phyloP scores from a whole-genome alignment of 1,140 invertebrate species.

The Trichomalopsis sarcophagae region DNA sequence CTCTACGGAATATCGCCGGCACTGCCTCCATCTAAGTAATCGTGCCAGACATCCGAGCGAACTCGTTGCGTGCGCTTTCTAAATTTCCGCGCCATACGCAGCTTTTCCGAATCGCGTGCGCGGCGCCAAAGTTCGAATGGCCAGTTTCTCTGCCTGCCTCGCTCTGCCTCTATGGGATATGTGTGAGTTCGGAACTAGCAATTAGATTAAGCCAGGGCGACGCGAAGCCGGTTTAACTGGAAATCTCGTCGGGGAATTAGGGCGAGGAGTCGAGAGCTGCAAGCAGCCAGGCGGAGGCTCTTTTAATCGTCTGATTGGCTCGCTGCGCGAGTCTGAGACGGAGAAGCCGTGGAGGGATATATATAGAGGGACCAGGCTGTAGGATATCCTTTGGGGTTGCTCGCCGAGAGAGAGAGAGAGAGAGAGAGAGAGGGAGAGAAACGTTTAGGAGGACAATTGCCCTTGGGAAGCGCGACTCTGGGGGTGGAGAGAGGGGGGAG shows the following conservation, averaged over 20 bases:
- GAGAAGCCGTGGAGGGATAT: too few species aligned
- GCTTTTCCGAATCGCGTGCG: conserved; percentile 27
- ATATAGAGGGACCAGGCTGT: neutral
- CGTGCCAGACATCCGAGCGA: too few species aligned
- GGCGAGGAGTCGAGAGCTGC: neutral
- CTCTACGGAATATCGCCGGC: neutral
- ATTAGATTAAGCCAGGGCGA: conserved; percentile 55
- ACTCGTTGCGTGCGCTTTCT: neutral
- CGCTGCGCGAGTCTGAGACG: neutral
- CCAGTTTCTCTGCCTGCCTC: conserved; percentile 35
- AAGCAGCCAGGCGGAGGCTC: neutral
- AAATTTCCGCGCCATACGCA: neutral
- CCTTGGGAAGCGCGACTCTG: neutral
- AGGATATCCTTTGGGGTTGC: neutral
- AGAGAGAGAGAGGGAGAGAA: neutral
- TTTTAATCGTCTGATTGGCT: conserved; percentile 28
- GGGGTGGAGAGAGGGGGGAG: too few species aligned
- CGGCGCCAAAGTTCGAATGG: conserved; percentile 35
- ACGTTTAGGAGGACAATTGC: conserved; percentile 23
- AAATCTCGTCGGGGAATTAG: conserved; percentile 32
- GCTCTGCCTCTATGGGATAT: neutral
- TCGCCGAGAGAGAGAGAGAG: too few species aligned
- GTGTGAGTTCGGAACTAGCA: conserved; percentile 28
- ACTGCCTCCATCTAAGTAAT: too few species aligned
- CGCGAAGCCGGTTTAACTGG: conserved; percentile 24